Evolutionary conservation across 2,888 invertebrate genomes (phyloP), one percentile per base, ranked within the genome.

Genomic region (Aelia acuminata): DNA sequence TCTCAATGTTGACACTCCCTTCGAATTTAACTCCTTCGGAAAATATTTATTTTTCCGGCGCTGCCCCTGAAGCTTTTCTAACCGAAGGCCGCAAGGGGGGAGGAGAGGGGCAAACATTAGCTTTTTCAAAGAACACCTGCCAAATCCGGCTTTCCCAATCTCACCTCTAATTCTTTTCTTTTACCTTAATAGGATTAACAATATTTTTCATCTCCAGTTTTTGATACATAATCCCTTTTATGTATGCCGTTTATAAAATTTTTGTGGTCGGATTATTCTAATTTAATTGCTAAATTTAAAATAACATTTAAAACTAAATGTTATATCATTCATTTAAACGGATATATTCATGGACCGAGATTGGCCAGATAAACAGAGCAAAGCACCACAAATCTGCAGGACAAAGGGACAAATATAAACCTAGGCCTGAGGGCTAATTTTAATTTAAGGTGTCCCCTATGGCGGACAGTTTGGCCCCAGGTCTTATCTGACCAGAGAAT

Each of bases 1-100:
- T 85, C 85, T 50, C 39, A 53, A 39, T 50, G 50, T 53, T 85
- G 39, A 53, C 85, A 20, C 3, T 84, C 47, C 15, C 49, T 49
- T 48, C 50, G 15, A 53, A 85, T 85, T 39, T 85, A 85, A 85
- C 85, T 57, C 85, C 53, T 53, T 85, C 57, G 31, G 85, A 53
- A 50, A 85, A 53, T 85, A 85, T 85, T 85, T 85, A 85, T 85
- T 85, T 85, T 53, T 39, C 49, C 53, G 20, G 39, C 35, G 15
- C 63, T 70, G 63, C 11, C 84, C 84, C 31, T 39, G 1, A 47
- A 47, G 13, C 80, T 11, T 80, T 80, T 80, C n/a, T 80, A 80
- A 80, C 80, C 13, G n/a, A n/a, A 39, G n/a, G 43, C 80, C 7
- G n/a, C 7, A n/a, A n/a, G n/a, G n/a, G n/a, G n/a, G 11, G 39